These are phyloP conservation scores for Brachypterus glaber DNA, from an alignment of 2,888 invertebrate genomes.

Conservation along the genomic window DNA sequence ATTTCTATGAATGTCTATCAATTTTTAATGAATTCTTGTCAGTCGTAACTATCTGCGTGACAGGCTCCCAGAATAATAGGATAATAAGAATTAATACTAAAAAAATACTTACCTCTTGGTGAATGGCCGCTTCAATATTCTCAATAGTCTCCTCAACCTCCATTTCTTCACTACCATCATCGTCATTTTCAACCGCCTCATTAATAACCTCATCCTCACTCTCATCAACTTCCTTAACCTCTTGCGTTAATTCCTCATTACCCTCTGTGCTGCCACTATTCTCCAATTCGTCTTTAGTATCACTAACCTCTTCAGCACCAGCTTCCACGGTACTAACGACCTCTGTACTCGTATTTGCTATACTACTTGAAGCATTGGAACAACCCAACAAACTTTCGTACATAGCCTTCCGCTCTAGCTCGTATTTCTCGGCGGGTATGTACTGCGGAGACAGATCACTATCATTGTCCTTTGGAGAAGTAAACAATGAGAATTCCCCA, in stretches of 20 bases:
- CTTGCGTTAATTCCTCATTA: constrained; percentile 7
- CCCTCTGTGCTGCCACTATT: too few relatives aligned
- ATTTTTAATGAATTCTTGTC: too few relatives aligned
- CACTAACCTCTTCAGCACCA: constrained; percentile 8
- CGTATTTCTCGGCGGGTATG: constrained; percentile 42
- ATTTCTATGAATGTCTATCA: too few relatives aligned
- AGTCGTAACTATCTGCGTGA: too few relatives aligned
- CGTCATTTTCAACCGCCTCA: constrained; percentile 15
- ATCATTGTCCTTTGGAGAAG: constrained; percentile 31
- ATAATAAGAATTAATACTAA: too few relatives aligned
- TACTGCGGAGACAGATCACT: constrained; percentile 38
- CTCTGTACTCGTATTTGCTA: constrained; percentile 3
- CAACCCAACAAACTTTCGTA: neutral
- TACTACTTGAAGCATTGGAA: too few relatives aligned
- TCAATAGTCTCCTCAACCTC: constrained; percentile 9
- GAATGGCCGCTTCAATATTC: neutral
- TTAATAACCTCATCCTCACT: constrained; percentile 16
- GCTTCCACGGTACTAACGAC: constrained; percentile 27
- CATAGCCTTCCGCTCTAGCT: constrained; percentile 33
- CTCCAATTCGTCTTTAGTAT: constrained; percentile 10
- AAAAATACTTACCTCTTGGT: neutral
- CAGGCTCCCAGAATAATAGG: too few relatives aligned
- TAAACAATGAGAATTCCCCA: constrained; percentile 33
- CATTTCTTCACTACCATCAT: constrained; percentile 5
- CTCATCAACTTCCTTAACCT: neutral